Evolutionary conservation across 1,140 invertebrate species (phyloP), one percentile per base, ranked within the genome.

Genomic region (Micrasema minimum): DNA sequence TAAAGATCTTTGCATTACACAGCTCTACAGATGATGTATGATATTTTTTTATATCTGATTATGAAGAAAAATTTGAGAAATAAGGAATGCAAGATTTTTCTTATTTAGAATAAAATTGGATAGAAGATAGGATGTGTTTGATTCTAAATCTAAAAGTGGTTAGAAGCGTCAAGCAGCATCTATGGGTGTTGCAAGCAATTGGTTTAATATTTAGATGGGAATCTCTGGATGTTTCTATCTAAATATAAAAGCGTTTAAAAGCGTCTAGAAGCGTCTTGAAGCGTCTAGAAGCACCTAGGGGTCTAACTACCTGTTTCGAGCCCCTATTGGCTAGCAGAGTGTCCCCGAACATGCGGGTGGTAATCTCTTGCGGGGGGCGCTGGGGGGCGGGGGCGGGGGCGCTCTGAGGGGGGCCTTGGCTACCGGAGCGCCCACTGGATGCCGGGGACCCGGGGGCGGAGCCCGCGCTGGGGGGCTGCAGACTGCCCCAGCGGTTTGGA

Each of bases 271-370:
- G 53, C n/a, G n/a, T n/a, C n/a, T n/a, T n/a, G n/a, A n/a, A n/a
- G n/a, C n/a, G n/a, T n/a, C n/a, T n/a, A n/a, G n/a, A n/a, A n/a
- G n/a, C 53, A 35, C 6, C 0, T 35, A 12, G 23, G 53, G 31
- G 31, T 4, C 53, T 62, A 62, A 22, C 79, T 83, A 84, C 83
- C 83, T 84, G 82, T 77, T 83, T 83, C 76, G 82, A 80, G 72
- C 80, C 82, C 77, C 81, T 80, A 76, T 83, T 79, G 48, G 82
- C 77, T 74, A 83, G 79, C 65, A 84, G 77, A 26, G 87, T 88
- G 71, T 88, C 87, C 12, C 87, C 87, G 75, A 88, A 88, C 86
- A 88, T 88, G 76, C 86, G 82, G 35, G 86, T 76, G 4, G 76
- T 75, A 59, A 82, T 80, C 48, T 72, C 65, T 23, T 81, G 37